Conservation (phyloP, 2,797 vertebrate species). For the Setipinna tenuifilis region DNA sequence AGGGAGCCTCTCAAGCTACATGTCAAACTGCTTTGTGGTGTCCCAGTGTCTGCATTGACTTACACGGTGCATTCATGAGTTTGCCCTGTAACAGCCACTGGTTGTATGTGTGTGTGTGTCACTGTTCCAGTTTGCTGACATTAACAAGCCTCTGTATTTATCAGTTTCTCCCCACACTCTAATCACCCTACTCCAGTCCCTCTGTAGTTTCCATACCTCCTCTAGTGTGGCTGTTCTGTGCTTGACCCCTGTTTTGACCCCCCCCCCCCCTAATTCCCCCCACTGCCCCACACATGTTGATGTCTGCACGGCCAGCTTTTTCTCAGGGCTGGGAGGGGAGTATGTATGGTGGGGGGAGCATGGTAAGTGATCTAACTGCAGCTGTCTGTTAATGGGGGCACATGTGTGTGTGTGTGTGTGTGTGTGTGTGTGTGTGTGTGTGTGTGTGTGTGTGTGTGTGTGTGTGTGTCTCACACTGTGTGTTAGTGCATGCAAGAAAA, state of each 20-base stretch:
- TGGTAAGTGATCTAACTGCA: slow-evolving; percentile 66
- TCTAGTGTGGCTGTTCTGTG: not conserved
- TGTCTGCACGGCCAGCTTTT: slow-evolving; percentile 58
- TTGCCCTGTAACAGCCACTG: not conserved
- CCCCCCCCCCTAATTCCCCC: not conserved
- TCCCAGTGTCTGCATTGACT: not conserved
- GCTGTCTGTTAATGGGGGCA: not conserved
- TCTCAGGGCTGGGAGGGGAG: not conserved
- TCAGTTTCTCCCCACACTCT: not conserved
- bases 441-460: slow-evolving; percentile 44
- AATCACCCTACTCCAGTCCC: not conserved
- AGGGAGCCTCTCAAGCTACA: not conserved
- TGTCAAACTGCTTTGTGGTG: not conserved
- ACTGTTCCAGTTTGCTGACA: not conserved
- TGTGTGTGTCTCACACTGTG: not conserved
- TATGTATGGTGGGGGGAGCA: slow-evolving; percentile 46
- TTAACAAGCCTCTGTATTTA: slow-evolving; percentile 2
- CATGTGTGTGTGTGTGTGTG: not conserved
- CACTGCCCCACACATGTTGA: slow-evolving; percentile 30
- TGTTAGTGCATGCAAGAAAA: not conserved
- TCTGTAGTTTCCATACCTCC: not conserved
- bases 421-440: slow-evolving; percentile 27
- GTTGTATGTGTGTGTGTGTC: not conserved
- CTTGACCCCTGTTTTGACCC: not conserved
- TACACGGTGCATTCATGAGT: not conserved